Base-by-base conservation (phyloP, 2,797 vertebrate species). In the Lepus townsendii region DNA sequence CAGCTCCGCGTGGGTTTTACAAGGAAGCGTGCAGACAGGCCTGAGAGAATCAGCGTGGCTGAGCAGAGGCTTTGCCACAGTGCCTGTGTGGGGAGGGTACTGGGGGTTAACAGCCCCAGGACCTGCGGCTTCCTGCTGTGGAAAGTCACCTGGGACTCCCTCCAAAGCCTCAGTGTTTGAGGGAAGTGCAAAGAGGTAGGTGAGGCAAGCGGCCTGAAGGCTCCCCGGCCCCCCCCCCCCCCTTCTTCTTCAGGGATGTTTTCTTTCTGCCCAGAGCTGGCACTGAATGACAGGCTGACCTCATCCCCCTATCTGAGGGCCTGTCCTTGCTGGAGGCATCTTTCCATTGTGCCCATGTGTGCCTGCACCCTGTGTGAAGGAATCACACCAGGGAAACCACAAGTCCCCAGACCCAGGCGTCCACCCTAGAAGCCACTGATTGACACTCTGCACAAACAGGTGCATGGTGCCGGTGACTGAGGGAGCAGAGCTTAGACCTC, bases 221-320 rank as follows among this genome's bases (percentile, higher is more conserved):
- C 66, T 60, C 20, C 66, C 57, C 38, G 24, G 17, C 52, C 20
- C 8, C 5, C 22, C 2, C 3, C 16, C 35, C 20, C 2, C 17
- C 2, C 62, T 71, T 47, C 57, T 89, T 90, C 62, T 83, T 89
- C 77, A 80, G 50, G 93, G 91, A 87, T 91, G 72, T 89, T 52
- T 85, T 83, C 62, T 76, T 68, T 88, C 35, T 91, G 60, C 79
- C 57, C n/a, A 0, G 63, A 19, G 27, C 83, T 95, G 93, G 76
- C 94, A 22, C 50, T 2, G 17, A 83, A 17, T 27, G 68, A 12
- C 14, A 54, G 47, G 27, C 68, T 95, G 90, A 86, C 24, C n/a
- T 88, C 75, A 83, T 47, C 10, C 9, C 50, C 30, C 50, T 12
- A 30, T 38, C 9, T 72, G 7, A 90, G 90, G 47, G 38, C 60